Evolutionary conservation across 2,888 invertebrate species (phyloP).

Genomic region (Coelopa pilipes): DNA sequence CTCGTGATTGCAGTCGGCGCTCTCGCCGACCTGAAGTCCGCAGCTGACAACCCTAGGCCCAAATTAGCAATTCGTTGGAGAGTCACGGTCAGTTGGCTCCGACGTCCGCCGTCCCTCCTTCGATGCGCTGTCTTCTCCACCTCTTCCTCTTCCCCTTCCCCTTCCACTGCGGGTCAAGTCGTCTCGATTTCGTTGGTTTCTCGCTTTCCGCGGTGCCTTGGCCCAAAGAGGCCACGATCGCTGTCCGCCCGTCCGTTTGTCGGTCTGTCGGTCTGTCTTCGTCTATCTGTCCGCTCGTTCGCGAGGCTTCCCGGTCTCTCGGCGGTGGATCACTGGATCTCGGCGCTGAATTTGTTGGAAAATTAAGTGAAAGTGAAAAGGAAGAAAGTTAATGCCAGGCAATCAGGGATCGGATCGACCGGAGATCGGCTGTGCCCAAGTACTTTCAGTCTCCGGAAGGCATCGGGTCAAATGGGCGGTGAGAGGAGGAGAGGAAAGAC

Average conservation of each 20-base stretch:
- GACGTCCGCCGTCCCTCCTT: neutral
- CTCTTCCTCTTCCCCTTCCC: neutral
- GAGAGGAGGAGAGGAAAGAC: no score
- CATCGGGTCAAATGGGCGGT: no score
- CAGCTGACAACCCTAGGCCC: no score
- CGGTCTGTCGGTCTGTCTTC: neutral
- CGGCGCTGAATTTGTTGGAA: neutral
- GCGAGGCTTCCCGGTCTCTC: no score
- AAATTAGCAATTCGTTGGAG: neutral
- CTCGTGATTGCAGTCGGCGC: no score
- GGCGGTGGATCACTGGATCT: no score
- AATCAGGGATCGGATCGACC: no score
- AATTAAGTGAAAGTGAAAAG: constrained; percentile 8
- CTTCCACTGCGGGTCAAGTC: neutral
- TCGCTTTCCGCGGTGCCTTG: neutral
- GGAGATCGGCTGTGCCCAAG: no score
- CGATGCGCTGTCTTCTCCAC: no score
- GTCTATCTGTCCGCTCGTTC: no score
- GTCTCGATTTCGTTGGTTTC: neutral
- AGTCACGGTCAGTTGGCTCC: constrained; percentile 10
- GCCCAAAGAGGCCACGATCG: neutral
- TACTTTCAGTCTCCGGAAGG: no score
- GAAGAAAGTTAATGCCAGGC: no score
- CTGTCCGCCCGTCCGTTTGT: neutral
- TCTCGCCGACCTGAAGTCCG: neutral